phyloP scores from a whole-genome alignment of 2,797 vertebrate species.

The Hypotaenidia okinawae region DNA sequence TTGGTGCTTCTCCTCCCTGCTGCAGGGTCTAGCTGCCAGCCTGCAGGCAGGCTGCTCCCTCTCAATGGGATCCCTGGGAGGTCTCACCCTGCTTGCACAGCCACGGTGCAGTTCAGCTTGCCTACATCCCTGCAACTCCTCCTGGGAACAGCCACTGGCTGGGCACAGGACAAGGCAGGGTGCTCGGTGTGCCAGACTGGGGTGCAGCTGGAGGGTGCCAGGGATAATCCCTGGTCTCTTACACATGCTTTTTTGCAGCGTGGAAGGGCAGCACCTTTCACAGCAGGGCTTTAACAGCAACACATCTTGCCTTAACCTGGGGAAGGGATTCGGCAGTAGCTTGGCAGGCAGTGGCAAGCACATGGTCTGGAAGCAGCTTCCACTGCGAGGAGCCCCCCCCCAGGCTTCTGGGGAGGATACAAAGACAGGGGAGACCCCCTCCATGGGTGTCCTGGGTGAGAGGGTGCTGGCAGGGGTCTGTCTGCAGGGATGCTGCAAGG shows the following conservation, averaged over 20 bases:
- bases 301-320: neutral
- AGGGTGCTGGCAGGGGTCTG: neutral
- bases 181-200: fast-evolving
- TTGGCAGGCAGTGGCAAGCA: fast-evolving
- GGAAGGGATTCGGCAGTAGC: neutral
- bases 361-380: neutral
- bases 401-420: neutral
- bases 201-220: neutral
- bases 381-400: neutral
- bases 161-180: fast-evolving
- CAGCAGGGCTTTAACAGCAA: neutral
- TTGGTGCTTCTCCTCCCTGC: neutral
- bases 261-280: neutral
- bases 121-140: neutral
- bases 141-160: fast-evolving
- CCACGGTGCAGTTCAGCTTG: neutral
- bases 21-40: neutral
- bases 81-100: neutral
- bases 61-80: neutral
- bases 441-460: neutral
- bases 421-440: neutral
- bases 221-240: neutral
- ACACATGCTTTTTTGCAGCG: neutral
- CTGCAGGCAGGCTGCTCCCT: neutral
- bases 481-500: neutral